Percentiles rank a stretch among this genome's conserved stretches.
Evolutionary conservation across 1,140 invertebrate species (phyloP).

Genomic region (Drosophila sp.): DNA sequence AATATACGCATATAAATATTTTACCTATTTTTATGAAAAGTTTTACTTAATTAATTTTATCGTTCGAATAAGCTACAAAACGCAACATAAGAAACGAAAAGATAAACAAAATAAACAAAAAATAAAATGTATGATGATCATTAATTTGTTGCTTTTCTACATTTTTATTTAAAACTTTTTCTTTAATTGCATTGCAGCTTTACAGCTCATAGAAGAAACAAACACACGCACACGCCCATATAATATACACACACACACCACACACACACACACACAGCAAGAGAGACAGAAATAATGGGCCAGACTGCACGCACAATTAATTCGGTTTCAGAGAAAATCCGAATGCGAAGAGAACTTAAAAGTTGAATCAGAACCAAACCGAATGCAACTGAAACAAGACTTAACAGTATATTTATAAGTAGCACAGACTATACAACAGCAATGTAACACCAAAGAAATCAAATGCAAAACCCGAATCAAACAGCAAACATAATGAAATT

Average conservation of each 20-base stretch:
- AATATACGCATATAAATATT: conserved; percentile 55
- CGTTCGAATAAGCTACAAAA: conserved; percentile 58
- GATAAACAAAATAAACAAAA: conserved; percentile 55
- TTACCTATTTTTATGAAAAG: conserved; percentile 78
- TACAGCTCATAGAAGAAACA: background rate
- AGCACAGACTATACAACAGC: conserved; percentile 26
- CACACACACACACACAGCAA: conserved; percentile 4
- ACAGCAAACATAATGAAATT: conserved; percentile 49
- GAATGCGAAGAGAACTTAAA: conserved; percentile 24
- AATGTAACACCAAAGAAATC: conserved; percentile 48
- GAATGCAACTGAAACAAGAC: conserved; percentile 72
- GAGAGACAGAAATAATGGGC: conserved; percentile 28
- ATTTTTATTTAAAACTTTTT: conserved; percentile 11
- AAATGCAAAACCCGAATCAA: conserved; percentile 33
- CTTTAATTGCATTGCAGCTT: conserved; percentile 8
- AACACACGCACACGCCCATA: conserved; percentile 14
- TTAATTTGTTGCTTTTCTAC: conserved; percentile 26
- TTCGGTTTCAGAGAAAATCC: conserved; percentile 73
- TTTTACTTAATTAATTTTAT: conserved; percentile 82
- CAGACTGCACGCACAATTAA: conserved; percentile 62
- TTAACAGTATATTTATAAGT: conserved; percentile 48
- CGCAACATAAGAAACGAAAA: conserved; percentile 44
- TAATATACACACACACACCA: background rate
- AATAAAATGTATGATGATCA: conserved; percentile 78
- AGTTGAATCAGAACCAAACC: conserved; percentile 62